Conservation (phyloP, 2,888 invertebrate genomes). For the Drosophila mayaguana region DNA sequence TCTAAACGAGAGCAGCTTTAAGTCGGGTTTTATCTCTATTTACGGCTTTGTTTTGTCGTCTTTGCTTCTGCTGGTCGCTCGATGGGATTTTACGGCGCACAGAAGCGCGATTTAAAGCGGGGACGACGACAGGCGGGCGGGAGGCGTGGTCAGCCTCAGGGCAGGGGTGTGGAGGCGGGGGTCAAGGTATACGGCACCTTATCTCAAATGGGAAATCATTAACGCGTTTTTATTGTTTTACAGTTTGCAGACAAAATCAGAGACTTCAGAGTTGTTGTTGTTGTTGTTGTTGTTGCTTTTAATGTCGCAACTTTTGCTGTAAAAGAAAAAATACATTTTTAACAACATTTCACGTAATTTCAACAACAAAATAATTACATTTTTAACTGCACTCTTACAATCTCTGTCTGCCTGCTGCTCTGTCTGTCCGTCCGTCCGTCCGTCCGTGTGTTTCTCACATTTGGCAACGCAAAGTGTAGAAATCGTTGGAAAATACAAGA, state of each 20-base stretch:
- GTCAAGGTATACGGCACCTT: conserved; percentile 63
- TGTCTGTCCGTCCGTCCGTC: neutral
- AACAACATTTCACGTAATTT: conserved; percentile 78
- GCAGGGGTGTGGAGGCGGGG: neutral
- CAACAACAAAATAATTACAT: conserved; percentile 73
- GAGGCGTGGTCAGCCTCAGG: neutral
- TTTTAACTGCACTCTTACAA: conserved; percentile 67
- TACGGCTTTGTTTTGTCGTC: neutral
- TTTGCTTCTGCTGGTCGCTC: conserved; percentile 1
- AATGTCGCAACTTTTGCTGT: conserved; percentile 74
- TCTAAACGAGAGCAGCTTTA: conserved; percentile 70
- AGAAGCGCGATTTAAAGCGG: conserved; percentile 35
- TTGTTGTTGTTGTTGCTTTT: conserved; percentile 45
- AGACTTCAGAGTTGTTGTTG: conserved; percentile 43
- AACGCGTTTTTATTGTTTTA: conserved; percentile 73
- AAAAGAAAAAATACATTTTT: conserved; percentile 52
- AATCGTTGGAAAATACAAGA: conserved; percentile 27
- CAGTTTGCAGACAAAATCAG: conserved; percentile 66
- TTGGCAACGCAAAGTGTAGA: conserved; percentile 51
- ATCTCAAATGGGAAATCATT: conserved; percentile 80
- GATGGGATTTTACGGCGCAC: conserved; percentile 49
- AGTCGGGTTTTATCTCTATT: conserved; percentile 24
- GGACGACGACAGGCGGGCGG: neutral
- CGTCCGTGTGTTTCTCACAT: conserved; percentile 53
- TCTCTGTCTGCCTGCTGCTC: neutral